These are phyloP conservation scores for Channa argus DNA, from an alignment of 2,113 vertebrate species.

Conservation along the genomic window DNA sequence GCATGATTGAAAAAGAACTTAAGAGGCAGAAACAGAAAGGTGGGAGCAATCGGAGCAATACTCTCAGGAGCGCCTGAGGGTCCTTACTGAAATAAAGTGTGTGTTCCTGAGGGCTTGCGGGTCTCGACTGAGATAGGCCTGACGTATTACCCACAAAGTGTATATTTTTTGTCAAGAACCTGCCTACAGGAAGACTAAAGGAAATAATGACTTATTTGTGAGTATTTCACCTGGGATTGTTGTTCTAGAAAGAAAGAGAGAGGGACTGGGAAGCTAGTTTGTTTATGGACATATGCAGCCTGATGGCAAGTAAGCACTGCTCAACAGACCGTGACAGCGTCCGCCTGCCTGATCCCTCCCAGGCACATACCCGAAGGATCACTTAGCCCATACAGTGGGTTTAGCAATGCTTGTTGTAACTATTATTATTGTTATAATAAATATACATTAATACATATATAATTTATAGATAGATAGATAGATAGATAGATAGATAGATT, in stretches of 20 bases:
- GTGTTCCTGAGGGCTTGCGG: constrained; percentile 44
- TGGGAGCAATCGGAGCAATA: not conserved
- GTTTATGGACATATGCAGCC: constrained; percentile 53
- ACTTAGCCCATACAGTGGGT: constrained; percentile 61
- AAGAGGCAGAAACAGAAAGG: constrained; percentile 20
- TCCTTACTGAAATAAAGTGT: constrained; percentile 61
- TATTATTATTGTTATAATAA: not conserved
- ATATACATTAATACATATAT: too few relatives aligned
- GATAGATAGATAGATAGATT: constrained; percentile 36
- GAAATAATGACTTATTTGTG: constrained; percentile 54
- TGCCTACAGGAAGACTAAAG: constrained; percentile 38
- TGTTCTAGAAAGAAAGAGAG: constrained; percentile 24
- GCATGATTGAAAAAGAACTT: constrained; percentile 27
- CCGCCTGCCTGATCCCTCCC: constrained; percentile 61
- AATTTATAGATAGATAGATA: too few relatives aligned
- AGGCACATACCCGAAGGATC: constrained; percentile 61
- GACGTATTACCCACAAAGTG: constrained; percentile 42
- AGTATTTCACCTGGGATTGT: constrained; percentile 32
- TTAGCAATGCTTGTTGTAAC: constrained; percentile 35
- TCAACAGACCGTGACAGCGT: constrained; percentile 52
- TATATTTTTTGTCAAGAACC: constrained; percentile 37
- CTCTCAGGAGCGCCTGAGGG: constrained; percentile 24
- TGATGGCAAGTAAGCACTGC: constrained; percentile 57
- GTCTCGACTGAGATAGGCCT: constrained; percentile 20
- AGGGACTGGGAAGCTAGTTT: constrained; percentile 41